Evolutionary conservation across 2,113 vertebrate species (phyloP).

Genomic region (Cinclus mexicanus): DNA sequence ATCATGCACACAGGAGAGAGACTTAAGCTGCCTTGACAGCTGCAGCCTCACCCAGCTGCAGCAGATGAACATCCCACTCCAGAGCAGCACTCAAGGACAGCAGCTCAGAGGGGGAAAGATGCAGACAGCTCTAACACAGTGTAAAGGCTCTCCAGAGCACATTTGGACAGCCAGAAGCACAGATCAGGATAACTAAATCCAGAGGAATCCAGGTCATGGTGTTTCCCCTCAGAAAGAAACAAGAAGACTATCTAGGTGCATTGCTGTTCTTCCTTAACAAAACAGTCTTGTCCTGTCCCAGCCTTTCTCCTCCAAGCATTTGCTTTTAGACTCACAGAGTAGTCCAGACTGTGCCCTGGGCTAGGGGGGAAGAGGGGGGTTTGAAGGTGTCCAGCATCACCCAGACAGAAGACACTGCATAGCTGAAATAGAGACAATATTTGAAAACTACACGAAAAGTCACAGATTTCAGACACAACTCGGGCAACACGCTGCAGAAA

Average conservation of each 20-base stretch:
- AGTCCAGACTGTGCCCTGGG: not conserved
- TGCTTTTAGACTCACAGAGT: not conserved
- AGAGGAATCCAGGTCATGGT: not conserved
- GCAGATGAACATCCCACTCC: fast-evolving
- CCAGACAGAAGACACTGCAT: not conserved
- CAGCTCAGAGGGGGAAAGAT: not conserved
- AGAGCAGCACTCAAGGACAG: not conserved
- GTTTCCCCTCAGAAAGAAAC: not conserved
- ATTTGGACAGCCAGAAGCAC: not conserved
- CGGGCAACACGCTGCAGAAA: not conserved
- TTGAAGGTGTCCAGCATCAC: not conserved
- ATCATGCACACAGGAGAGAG: not conserved
- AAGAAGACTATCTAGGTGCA: too few relatives aligned
- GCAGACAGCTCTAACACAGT: not conserved
- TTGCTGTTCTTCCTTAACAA: not conserved
- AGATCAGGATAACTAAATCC: not conserved
- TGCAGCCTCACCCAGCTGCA: not conserved
- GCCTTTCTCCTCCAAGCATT: not conserved
- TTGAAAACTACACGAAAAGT: not conserved
- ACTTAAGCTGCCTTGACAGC: not conserved
- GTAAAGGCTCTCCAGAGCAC: not conserved
- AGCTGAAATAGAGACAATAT: not conserved
- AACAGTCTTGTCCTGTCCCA: not conserved
- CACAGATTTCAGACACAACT: not conserved
- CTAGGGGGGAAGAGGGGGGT: not conserved